Base-by-base conservation (phyloP, 2,113 vertebrate genomes). In the Blennius ocellaris region DNA sequence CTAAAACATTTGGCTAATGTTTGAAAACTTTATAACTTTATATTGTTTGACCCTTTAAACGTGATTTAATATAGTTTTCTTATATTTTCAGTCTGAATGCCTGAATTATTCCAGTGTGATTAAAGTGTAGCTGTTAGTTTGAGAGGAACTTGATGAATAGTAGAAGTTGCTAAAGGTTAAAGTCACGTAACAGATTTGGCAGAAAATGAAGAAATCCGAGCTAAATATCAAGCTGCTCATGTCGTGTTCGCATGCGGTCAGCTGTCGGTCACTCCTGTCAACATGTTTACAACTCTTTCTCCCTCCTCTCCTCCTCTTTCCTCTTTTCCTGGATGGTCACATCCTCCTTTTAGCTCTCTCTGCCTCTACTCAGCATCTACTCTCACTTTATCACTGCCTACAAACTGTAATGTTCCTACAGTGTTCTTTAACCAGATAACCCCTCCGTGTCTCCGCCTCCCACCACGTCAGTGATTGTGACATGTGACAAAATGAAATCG, bases 231-330 rank as follows among this genome's bases (percentile, higher is more conserved):
- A 63, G 37, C n/a, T n/a, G n/a, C 38, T 70, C 11, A 11, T 14
- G 37, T 56, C 60, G 61, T 48, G 51, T 69, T 75, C 52, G 14
- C 65, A 55, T 49, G 48, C 69, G 50, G 51, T 74, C 53, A 76
- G 39, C 53, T 74, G 21, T 60, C 53, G 49, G 53, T 77, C 78
- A 71, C 80, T 82, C 74, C 55, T 63, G 73, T 82, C 65, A 40
- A 44, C 65, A 49, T 62, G 56, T 76, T 70, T 67, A 57, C 39
- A 45, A 4, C 14, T 11, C 69, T 54, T 48, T 55, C 63, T 7
- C 10, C 21, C 38, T 36, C 21, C 38, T 36, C 41, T 38, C 49
- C 39, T 45, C 57, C 37, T 59, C 7, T 3, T 54, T n/a, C 8
- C 39, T 57, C 39, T 5, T 56, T 53, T 50, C 30, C 64, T 7